phyloP scores from a whole-genome alignment of 2,888 invertebrate genomes.

The Ormia ochracea region DNA sequence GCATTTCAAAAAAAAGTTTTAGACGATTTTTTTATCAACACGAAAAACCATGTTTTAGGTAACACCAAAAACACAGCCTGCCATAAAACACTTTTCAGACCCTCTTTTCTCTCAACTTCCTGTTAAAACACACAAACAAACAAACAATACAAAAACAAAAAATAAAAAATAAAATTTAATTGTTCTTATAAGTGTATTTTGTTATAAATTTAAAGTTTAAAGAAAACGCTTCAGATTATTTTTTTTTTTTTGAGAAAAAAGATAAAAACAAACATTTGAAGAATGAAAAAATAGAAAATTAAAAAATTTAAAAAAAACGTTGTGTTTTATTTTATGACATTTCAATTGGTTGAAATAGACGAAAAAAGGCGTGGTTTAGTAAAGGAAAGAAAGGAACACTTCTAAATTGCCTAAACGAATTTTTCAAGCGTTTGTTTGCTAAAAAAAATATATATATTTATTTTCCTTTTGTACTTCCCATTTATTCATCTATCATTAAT shows the following conservation, averaged over 20 bases:
- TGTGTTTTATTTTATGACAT: conserved; percentile 57
- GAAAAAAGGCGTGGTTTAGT: conserved; percentile 54
- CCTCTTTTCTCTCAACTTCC: background rate
- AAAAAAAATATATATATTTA: background rate
- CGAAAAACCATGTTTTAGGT: background rate
- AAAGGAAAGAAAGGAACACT: background rate
- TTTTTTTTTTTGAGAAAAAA: background rate
- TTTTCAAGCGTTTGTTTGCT: conserved; percentile 62
- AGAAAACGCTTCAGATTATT: background rate
- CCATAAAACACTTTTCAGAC: background rate
- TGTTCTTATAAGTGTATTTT: conserved; percentile 38
- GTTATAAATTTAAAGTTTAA: conserved; percentile 18
- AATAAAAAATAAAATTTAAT: conserved; percentile 46
- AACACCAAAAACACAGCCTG: background rate
- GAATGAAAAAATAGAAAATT: conserved; percentile 43
- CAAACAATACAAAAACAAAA: background rate
- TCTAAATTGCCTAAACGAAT: conserved; percentile 6
- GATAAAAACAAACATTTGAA: conserved; percentile 58
- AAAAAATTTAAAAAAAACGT: conserved; percentile 10
- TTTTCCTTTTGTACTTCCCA: background rate
- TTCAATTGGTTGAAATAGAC: background rate
- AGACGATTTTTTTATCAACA: background rate
- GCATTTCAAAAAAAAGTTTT: background rate
- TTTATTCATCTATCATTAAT: conserved; percentile 13
- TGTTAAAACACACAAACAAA: background rate